Evolutionary conservation across 2,888 invertebrate species (phyloP).

Genomic region (Pyralis farinalis): DNA sequence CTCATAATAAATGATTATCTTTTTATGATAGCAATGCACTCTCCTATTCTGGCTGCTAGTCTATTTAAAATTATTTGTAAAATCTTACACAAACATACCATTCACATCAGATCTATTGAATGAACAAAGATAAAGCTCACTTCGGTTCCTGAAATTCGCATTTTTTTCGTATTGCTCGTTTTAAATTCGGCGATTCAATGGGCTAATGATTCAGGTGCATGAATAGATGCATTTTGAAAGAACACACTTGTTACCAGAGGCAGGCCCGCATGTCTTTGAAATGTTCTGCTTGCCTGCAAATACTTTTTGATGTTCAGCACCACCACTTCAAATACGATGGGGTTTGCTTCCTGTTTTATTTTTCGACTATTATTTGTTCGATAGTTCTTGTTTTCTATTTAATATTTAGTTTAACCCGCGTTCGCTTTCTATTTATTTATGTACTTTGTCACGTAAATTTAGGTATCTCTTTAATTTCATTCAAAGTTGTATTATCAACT

Average conservation of each 20-base stretch:
- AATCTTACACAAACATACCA: not conserved
- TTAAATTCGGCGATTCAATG: conserved; percentile 62
- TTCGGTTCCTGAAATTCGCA: not conserved
- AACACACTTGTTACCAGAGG: conserved; percentile 44
- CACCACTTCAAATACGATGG: conserved; percentile 27
- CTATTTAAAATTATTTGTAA: not conserved
- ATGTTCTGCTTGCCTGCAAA: conserved; percentile 14
- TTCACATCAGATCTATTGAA: not conserved
- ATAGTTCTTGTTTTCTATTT: not conserved
- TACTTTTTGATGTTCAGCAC: conserved; percentile 16
- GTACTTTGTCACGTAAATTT: too few relatives aligned
- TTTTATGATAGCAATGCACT: too few relatives aligned
- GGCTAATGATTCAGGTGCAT: conserved; percentile 57
- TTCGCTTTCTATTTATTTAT: too few relatives aligned
- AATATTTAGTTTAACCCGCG: too few relatives aligned
- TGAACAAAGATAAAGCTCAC: not conserved
- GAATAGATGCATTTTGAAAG: conserved; percentile 56
- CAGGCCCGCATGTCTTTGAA: conserved; percentile 6
- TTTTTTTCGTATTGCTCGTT: not conserved
- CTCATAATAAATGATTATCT: too few relatives aligned
- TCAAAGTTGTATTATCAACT: too few relatives aligned
- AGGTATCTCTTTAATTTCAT: too few relatives aligned
- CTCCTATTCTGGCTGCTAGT: too few relatives aligned
- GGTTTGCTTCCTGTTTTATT: not conserved
- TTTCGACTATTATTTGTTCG: not conserved